Evolutionary conservation across 2,797 vertebrate species (phyloP).

Genomic region (Siniperca scherzeri): DNA sequence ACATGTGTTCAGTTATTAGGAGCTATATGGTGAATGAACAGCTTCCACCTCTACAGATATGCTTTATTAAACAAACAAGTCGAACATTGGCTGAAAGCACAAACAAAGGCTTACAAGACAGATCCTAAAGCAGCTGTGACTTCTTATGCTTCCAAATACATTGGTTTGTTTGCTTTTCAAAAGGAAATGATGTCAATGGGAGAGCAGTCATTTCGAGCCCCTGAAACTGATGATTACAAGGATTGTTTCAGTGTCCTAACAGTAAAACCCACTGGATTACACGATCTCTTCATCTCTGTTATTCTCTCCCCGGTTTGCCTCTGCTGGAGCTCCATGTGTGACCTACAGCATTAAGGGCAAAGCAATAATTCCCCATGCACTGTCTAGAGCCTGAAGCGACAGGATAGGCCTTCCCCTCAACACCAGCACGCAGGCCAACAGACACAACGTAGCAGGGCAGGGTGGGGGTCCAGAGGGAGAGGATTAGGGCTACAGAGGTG

Average conservation of each 20-base stretch:
- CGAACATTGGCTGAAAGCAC: neutral
- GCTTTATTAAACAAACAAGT: constrained; percentile 1
- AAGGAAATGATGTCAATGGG: constrained; percentile 1
- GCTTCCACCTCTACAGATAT: neutral
- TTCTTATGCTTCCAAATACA: constrained; percentile 48
- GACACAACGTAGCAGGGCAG: neutral
- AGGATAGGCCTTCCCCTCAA: constrained; percentile 23
- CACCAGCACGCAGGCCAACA: neutral
- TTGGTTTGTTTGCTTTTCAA: constrained; percentile 52
- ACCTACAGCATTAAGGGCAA: constrained; percentile 63
- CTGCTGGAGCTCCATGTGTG: constrained; percentile 45
- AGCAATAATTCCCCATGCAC: constrained; percentile 61
- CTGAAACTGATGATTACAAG: constrained; percentile 58
- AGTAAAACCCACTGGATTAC: constrained; percentile 57
- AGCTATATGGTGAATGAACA: neutral
- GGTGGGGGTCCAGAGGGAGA: neutral
- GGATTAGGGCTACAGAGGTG: constrained; percentile 29
- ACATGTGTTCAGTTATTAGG: neutral
- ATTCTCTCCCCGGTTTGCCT: constrained; percentile 34
- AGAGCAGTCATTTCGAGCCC: constrained; percentile 33
- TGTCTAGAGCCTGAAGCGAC: constrained; percentile 29
- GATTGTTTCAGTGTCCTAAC: constrained; percentile 21
- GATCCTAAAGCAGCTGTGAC: constrained; percentile 37
- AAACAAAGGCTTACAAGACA: constrained; percentile 22
- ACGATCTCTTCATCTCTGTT: constrained; percentile 60